Conservation (phyloP, 2,113 vertebrate species). For the Neolamprologus falcicula region DNA sequence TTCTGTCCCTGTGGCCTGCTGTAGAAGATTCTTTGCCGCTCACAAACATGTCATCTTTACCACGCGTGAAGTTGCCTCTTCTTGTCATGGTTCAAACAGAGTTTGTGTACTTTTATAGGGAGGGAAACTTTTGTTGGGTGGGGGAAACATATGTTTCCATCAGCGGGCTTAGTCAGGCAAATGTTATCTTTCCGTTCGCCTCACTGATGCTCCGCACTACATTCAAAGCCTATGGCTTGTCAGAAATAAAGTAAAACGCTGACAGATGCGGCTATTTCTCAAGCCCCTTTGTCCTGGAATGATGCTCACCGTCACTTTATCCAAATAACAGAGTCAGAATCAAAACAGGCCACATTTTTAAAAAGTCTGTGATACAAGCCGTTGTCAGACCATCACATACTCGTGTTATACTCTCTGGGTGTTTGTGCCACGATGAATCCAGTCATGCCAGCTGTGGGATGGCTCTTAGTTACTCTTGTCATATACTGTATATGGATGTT, state of each 20-base stretch:
- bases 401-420: neutral
- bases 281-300: neutral
- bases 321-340: neutral
- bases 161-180: neutral
- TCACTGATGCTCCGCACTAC: neutral
- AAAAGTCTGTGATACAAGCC: neutral
- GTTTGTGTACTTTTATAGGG: neutral
- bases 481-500: neutral
- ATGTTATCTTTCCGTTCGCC: neutral
- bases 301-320: neutral
- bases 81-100: neutral
- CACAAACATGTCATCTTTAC: neutral
- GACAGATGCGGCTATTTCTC: constrained; percentile 5
- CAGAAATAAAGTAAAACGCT: neutral
- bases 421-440: neutral
- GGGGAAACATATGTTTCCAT: neutral
- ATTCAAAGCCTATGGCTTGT: neutral
- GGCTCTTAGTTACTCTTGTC: neutral
- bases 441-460: neutral
- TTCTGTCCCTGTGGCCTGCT: constrained; percentile 11
- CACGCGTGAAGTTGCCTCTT: neutral
- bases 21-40: neutral
- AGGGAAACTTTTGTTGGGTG: neutral
- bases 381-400: neutral
- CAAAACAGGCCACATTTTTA: neutral